Evolutionary conservation across 2,888 invertebrate genomes (phyloP).

Genomic region (Lacanobia oleracea): DNA sequence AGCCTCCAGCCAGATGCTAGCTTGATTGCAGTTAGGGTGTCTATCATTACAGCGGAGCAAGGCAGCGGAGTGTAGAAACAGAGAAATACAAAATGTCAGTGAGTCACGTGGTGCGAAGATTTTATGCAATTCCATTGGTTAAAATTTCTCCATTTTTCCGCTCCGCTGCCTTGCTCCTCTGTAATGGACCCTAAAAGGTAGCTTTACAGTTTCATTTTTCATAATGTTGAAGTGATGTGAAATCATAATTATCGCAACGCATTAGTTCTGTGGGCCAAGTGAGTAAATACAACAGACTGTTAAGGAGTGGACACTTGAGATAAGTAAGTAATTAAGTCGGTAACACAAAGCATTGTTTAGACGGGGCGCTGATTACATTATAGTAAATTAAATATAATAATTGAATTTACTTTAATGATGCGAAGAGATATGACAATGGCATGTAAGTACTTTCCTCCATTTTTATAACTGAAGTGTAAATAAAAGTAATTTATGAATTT

Average conservation of each 20-base stretch:
- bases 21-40: too few relatives aligned
- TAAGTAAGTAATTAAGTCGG: conserved; percentile 59
- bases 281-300: conserved; percentile 54
- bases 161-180: too few relatives aligned
- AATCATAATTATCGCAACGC: conserved; percentile 62
- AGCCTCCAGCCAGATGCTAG: neutral
- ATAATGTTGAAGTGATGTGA: conserved; percentile 38
- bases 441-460: neutral
- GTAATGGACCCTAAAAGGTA: too few relatives aligned
- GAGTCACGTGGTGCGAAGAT: too few relatives aligned
- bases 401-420: neutral
- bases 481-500: neutral
- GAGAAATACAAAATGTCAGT: too few relatives aligned
- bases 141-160: too few relatives aligned
- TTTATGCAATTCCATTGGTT: too few relatives aligned
- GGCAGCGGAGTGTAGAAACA: too few relatives aligned
- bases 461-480: neutral
- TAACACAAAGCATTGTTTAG: conserved; percentile 34
- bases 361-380: neutral
- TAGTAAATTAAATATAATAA: too few relatives aligned
- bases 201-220: neutral
- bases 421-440: neutral
- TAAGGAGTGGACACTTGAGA: conserved; percentile 65
- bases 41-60: too few relatives aligned
- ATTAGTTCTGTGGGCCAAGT: conserved; percentile 31